A percentile compares a stretch with the other conserved stretches of the same genome.
phyloP scores from a whole-genome alignment of 2,888 invertebrate species.

The Mythimna impura region DNA sequence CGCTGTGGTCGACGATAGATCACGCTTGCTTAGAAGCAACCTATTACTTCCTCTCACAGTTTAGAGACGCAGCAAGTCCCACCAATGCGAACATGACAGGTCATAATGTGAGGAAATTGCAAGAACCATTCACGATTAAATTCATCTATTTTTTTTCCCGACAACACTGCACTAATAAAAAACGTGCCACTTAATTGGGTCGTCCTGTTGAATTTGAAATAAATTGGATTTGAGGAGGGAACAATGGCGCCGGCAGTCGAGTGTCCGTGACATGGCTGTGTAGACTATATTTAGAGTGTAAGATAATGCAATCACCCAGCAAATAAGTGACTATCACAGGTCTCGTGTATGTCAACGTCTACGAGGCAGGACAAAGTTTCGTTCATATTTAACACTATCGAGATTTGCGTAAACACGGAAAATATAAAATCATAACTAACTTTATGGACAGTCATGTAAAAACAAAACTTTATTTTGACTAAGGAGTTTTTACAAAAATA shows the following conservation, averaged over 20 bases:
- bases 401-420: constrained; percentile 17
- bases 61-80: background rate
- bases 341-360: constrained; percentile 63
- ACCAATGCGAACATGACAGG: background rate
- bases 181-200: constrained; percentile 48
- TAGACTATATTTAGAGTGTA: constrained; percentile 72
- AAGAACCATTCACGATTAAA: background rate
- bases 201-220: constrained; percentile 55
- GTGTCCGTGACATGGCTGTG: constrained; percentile 60
- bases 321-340: constrained; percentile 81
- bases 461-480: background rate
- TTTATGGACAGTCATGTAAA: background rate
- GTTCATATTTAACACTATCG: constrained; percentile 27
- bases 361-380: constrained; percentile 35
- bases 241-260: constrained; percentile 49
- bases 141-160: constrained; percentile 15
- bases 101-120: background rate
- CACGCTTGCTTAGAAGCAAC: too few relatives aligned
- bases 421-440: background rate
- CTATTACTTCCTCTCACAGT: too few relatives aligned
- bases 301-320: constrained; percentile 79
- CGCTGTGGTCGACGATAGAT: too few relatives aligned
- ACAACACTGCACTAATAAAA: constrained; percentile 21
- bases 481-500: background rate
- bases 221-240: constrained; percentile 59